These are phyloP conservation scores for Mamestra brassicae DNA, from an alignment of 2,888 invertebrate species.

Conservation along the genomic window DNA sequence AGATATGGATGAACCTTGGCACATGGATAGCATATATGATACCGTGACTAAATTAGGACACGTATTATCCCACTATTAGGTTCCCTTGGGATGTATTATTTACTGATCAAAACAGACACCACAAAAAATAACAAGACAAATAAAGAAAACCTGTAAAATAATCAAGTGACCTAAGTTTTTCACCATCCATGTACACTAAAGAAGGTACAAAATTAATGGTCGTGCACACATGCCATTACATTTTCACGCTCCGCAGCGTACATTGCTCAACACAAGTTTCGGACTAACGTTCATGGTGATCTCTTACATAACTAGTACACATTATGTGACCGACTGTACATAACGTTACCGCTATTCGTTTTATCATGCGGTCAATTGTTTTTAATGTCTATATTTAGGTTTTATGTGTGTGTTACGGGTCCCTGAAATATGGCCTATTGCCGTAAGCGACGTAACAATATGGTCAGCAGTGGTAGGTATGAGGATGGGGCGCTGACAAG, in stretches of 20 bases:
- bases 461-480: neutral
- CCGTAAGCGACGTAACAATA: constrained; percentile 19
- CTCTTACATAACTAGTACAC: constrained; percentile 57
- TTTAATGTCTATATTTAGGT: constrained; percentile 63
- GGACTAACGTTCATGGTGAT: constrained; percentile 61
- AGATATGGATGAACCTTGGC: neutral
- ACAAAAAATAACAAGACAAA: too few relatives aligned
- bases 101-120: too few relatives aligned
- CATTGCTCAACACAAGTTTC: constrained; percentile 73
- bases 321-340: constrained; percentile 59
- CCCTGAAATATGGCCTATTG: constrained; percentile 14
- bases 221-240: constrained; percentile 74
- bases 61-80: neutral
- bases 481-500: neutral
- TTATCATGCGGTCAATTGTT: constrained; percentile 57
- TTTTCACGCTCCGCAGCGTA: constrained; percentile 77
- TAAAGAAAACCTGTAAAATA: neutral
- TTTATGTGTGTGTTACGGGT: constrained; percentile 36
- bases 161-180: constrained; percentile 23
- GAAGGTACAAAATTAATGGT: constrained; percentile 47
- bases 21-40: too few relatives aligned
- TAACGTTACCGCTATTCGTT: constrained; percentile 53
- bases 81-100: too few relatives aligned
- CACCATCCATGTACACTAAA: constrained; percentile 35
- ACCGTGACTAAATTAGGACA: too few relatives aligned